These are phyloP conservation scores for human DNA, from an alignment of 2,113 vertebrate species.

Conservation along the genomic window DNA sequence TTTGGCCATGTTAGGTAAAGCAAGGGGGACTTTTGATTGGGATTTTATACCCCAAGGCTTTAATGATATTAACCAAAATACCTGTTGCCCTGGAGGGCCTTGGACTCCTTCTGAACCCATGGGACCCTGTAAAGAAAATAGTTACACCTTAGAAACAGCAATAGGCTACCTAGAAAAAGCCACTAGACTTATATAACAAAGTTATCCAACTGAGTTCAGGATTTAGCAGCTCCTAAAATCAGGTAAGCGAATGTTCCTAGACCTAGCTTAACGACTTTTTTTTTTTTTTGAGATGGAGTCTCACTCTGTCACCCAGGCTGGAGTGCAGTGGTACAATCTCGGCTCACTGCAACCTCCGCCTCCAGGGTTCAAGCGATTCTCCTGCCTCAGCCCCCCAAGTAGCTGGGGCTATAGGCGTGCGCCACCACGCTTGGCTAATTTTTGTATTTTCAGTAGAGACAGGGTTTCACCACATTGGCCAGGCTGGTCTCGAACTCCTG, in stretches of 20 bases:
- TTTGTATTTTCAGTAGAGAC: too few relatives aligned
- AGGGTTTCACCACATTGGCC: too few relatives aligned
- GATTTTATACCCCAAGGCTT: slow-evolving; percentile 7
- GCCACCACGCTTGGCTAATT: too few relatives aligned
- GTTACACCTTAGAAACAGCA: slow-evolving; percentile 45
- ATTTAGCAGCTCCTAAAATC: slow-evolving; percentile 39
- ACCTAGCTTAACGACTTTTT: slow-evolving; percentile 40
- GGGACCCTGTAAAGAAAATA: slow-evolving; percentile 86
- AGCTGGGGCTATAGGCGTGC: too few relatives aligned
- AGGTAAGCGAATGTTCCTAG: slow-evolving; percentile 51
- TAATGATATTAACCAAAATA: slow-evolving; percentile 73
- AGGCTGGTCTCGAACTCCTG: too few relatives aligned
- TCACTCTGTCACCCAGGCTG: too few relatives aligned
- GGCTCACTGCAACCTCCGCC: too few relatives aligned
- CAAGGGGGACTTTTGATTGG: neutral
- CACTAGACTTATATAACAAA: slow-evolving; percentile 44
- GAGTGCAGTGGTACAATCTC: too few relatives aligned
- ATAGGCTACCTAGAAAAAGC: neutral
- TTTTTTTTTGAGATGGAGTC: too few relatives aligned
- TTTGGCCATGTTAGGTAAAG: slow-evolving; percentile 42
- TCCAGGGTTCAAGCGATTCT: too few relatives aligned
- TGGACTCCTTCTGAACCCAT: slow-evolving; percentile 88
- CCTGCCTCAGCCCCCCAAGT: too few relatives aligned
- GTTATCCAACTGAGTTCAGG: slow-evolving; percentile 27
- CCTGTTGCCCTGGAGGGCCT: slow-evolving; percentile 88